These are phyloP conservation scores for Sympetrum striolatum DNA, from an alignment of 2,888 invertebrate genomes.

Conservation along the genomic window DNA sequence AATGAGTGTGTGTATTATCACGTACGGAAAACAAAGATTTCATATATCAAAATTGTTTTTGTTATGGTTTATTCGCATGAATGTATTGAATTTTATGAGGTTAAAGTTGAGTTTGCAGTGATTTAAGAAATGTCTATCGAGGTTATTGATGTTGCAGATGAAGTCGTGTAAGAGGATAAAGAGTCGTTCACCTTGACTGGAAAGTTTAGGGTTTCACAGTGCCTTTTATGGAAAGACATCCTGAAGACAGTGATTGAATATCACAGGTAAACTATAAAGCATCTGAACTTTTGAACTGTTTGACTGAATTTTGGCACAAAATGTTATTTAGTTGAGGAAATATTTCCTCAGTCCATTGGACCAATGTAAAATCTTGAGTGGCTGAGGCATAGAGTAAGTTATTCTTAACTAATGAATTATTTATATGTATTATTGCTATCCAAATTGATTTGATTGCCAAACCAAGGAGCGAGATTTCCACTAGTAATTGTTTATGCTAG, in stretches of 20 bases:
- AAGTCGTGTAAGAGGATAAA: neutral
- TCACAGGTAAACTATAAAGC: neutral
- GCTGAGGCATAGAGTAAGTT: slow-evolving; percentile 11
- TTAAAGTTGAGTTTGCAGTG: neutral
- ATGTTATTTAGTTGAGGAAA: neutral
- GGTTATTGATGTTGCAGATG: neutral
- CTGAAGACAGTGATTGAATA: neutral
- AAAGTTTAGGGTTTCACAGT: slow-evolving; percentile 24
- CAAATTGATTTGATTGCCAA: neutral
- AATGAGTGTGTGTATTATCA: neutral
- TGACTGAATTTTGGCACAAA: neutral
- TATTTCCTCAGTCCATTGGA: slow-evolving; percentile 2
- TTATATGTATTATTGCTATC: slow-evolving; percentile 18
- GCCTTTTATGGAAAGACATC: slow-evolving; percentile 12
- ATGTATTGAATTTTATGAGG: slow-evolving; percentile 14
- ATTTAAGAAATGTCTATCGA: neutral
- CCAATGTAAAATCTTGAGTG: neutral
- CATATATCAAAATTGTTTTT: neutral
- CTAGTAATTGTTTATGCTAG: neutral
- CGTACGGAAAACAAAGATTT: neutral
- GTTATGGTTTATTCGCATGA: neutral
- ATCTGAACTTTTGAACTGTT: neutral
- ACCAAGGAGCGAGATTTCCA: neutral
- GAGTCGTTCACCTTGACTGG: neutral
- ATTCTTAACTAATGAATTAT: slow-evolving; percentile 1